Evolutionary conservation across 2,797 vertebrate genomes (phyloP), one percentile per base, ranked within the genome.

Genomic region (Tapirus indicus): DNA sequence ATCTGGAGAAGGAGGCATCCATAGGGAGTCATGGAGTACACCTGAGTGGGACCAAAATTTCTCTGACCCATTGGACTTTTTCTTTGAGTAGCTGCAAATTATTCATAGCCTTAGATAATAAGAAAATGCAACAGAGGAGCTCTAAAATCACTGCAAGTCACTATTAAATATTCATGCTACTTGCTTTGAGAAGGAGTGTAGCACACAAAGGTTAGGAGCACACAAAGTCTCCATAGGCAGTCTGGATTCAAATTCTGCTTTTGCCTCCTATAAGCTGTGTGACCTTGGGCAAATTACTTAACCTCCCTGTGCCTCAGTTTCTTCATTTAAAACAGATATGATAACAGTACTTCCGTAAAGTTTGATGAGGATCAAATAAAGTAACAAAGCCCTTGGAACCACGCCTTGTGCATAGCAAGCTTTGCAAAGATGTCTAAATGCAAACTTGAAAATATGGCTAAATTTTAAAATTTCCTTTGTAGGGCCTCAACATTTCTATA

Each of bases 381-480:
- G 60, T 75, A 71, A 83, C 58, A 94, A 92, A 88, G 44, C 17
- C 21, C 25, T 93, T 58, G 25, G 60, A 94, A 66, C 54, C 54
- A 80, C 25, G 16, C 7, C 47, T 96, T 82, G 13, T 35, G 25
- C 44, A 84, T 13, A 84, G 78, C 38, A 95, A 96, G 35, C 20
- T 94, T 89, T 83, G 20, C 74, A 88, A 86, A 35, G 13, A 87
- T 75, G 5, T 77, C 75, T 93, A 78, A 96, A 54, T 72, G 38
- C 27, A 79, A 87, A 95, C 58, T 91, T 87, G 60, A 93, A 97
- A 96, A 92, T 66, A 92, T 10, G 21, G 32, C 35, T 97, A 77
- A 41, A 54, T 90, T 88, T 95, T 77, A 32, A 74, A 2, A 49
- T 68, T 71, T 85, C 80, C 75, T 85, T 83, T 93, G 35, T 49